Evolutionary conservation across 2,797 vertebrate genomes (phyloP), one percentile per base, ranked within the genome.

Genomic region (Platyrinchus mystaceus): DNA sequence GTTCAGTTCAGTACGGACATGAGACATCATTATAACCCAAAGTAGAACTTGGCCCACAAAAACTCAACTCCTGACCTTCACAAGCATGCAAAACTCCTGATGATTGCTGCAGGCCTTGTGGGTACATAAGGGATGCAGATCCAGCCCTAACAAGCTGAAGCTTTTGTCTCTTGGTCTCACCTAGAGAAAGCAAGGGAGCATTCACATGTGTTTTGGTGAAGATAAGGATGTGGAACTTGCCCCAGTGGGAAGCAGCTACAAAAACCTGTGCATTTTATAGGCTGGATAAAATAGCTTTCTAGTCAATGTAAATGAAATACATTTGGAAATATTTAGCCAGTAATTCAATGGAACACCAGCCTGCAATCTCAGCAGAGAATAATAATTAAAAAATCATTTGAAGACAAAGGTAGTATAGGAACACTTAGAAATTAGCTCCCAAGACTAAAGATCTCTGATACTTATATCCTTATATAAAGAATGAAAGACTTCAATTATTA

Each of bases 381-480:
- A 83, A 67, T 28, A 86, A 60, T 68, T 83, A 8, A 84, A 94
- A 93, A 89, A 82, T 5, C 4, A 55, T 62, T 93, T 66, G 22
- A 89, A 86, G 56, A 39, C 73, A 58, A 96, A 95, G 28, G 62
- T 92, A 94, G 53, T 32, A 63, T 46, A 83, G 52, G 68, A 92
- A 95, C 77, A 70, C 49, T 74, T 78, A 75, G 67, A 87, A 93
- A 91, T 87, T 50, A 66, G 21, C 64, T 93, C 58, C 87, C 50
- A 76, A 91, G 69, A 85, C 52, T 79, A 56, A 92, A 91, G 64
- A 91, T 68, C 52, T 92, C 69, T 66, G 53, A 87, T 76, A 66
- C 20, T 71, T 84, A 77, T 84, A 77, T 89, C 43, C 37, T 93
- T 44, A 87, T 77, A 87, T 64, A 84, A 94, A 87, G 71, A 93